Percentiles rank a stretch among this genome's conserved stretches.
phyloP scores from a whole-genome alignment of 2,888 invertebrate species.

The Eulithis testata region DNA sequence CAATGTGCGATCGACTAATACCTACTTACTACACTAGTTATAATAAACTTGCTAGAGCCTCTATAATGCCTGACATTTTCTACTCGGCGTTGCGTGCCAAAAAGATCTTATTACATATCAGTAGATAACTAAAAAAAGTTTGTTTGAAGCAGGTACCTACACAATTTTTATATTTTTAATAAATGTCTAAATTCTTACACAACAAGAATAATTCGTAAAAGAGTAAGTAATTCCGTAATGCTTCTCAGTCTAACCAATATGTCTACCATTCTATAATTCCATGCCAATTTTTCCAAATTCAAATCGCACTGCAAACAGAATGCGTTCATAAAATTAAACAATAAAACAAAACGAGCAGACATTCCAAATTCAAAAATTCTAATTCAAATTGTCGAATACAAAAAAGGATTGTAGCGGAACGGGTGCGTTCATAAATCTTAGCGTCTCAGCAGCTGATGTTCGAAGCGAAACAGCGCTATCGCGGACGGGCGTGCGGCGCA shows the following conservation, averaged over 20 bases:
- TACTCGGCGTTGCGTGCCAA: conserved; percentile 8
- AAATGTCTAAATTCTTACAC: too few species aligned
- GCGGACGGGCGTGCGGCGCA: conserved; percentile 76
- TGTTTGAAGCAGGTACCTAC: neutral
- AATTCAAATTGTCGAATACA: conserved; percentile 62
- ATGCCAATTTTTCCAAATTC: neutral
- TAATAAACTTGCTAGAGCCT: too few species aligned
- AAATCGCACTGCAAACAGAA: neutral
- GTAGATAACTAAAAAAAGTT: neutral
- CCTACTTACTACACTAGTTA: neutral
- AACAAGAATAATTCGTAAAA: too few species aligned
- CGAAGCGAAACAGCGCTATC: conserved; percentile 64
- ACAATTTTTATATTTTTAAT: too few species aligned
- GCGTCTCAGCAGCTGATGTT: conserved; percentile 80
- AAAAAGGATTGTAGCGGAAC: conserved; percentile 69
- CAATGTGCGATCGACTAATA: neutral
- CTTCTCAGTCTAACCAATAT: too few species aligned
- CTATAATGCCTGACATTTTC: neutral
- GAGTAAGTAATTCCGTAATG: too few species aligned
- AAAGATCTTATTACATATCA: conserved; percentile 3
- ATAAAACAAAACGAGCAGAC: conserved; percentile 47
- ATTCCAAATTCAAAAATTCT: conserved; percentile 59
- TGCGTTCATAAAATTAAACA: conserved; percentile 4
- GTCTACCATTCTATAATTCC: too few species aligned
- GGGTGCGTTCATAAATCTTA: conserved; percentile 79